A percentile compares a stretch with the other conserved stretches of the same genome.
phyloP scores from a whole-genome alignment of 2,888 invertebrate genomes.

The Hydraecia micacea region DNA sequence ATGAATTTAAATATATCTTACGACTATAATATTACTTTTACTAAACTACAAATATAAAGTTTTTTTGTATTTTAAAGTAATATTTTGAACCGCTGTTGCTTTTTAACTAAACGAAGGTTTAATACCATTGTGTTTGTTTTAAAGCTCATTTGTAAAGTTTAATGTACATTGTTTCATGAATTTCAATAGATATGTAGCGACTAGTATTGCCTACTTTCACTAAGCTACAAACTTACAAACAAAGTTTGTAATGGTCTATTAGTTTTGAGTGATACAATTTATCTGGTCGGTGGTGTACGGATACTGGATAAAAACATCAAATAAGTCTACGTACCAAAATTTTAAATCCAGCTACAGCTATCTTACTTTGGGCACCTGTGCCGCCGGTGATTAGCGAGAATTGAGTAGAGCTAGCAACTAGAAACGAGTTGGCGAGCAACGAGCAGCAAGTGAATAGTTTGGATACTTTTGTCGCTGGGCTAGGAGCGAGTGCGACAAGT shows the following conservation, averaged over 20 bases:
- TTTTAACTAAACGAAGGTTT: constrained; percentile 9
- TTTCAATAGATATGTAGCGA: background rate
- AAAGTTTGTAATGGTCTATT: constrained; percentile 6
- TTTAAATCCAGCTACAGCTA: too few species aligned
- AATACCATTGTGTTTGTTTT: constrained; percentile 9
- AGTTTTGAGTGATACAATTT: constrained; percentile 23
- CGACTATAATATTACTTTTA: constrained; percentile 10
- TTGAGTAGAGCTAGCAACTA: background rate
- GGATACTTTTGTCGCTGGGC: background rate
- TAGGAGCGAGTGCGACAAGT: background rate
- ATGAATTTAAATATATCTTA: too few species aligned
- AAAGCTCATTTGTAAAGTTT: background rate
- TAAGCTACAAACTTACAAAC: background rate
- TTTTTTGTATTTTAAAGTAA: too few species aligned
- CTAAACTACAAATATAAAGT: background rate
- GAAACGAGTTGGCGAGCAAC: too few species aligned
- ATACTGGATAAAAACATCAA: background rate
- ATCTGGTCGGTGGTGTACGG: background rate
- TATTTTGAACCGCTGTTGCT: constrained; percentile 2
- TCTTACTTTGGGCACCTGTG: background rate
- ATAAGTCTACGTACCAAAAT: background rate
- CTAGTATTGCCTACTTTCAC: background rate
- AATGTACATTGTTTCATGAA: background rate
- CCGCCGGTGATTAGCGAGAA: background rate
- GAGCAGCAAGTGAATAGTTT: background rate